Percentiles rank a stretch among this genome's conserved stretches.
Conservation (phyloP, 1,140 invertebrate species). For the Bombus impatiens region DNA sequence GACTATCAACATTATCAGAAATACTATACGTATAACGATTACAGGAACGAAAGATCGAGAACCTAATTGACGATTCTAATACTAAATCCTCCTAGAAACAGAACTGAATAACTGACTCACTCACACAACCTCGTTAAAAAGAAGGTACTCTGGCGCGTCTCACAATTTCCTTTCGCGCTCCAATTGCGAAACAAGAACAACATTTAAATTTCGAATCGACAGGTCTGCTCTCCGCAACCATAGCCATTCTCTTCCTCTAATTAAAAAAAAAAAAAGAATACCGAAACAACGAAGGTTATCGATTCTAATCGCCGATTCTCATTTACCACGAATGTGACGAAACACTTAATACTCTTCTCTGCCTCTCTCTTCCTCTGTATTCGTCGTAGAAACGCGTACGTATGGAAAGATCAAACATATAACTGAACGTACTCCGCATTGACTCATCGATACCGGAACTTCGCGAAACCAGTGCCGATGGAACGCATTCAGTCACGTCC, state of each 20-base stretch:
- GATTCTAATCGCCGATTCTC: background rate
- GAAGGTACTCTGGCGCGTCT: background rate
- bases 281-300: background rate
- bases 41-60: too few relatives aligned
- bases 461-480: slow-evolving; percentile 48
- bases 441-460: slow-evolving; percentile 69
- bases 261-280: background rate
- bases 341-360: background rate
- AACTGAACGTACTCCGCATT: slow-evolving; percentile 46
- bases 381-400: background rate
- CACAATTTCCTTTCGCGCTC: background rate
- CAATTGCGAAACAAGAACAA: slow-evolving; percentile 21
- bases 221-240: background rate
- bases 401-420: slow-evolving; percentile 47
- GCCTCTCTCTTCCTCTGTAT: background rate
- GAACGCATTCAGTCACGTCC: slow-evolving; percentile 55
- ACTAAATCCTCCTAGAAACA: background rate
- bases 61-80: background rate
- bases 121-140: background rate
- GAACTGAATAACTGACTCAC: background rate
- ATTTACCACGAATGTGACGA: slow-evolving; percentile 26
- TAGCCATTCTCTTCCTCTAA: background rate
- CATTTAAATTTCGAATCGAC: background rate
- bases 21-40: too few relatives aligned
- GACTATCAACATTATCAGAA: too few relatives aligned